Evolutionary conservation across 2,797 vertebrate species (phyloP).

Genomic region (Spea hammondii): DNA sequence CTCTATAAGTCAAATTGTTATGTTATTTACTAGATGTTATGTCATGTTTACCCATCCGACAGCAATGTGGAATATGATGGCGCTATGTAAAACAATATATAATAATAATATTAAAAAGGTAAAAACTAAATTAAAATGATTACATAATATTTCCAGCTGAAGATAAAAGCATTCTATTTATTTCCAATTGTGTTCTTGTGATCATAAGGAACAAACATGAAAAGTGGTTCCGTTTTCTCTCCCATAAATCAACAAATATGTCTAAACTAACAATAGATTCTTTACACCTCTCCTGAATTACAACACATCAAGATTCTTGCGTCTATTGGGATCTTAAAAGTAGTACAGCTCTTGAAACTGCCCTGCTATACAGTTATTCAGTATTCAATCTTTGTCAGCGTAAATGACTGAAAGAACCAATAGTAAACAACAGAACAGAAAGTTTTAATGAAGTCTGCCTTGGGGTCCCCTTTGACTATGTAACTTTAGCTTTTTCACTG

Average conservation of each 20-base stretch:
- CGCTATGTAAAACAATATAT: too few species aligned
- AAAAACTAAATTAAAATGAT: too few species aligned
- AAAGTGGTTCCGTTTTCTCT: slow-evolving; percentile 9
- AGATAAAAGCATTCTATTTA: neutral
- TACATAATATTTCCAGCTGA: too few species aligned
- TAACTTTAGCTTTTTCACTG: slow-evolving; percentile 22
- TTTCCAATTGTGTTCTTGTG: neutral
- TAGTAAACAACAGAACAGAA: slow-evolving; percentile 18
- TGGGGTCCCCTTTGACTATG: slow-evolving; percentile 1
- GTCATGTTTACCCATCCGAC: too few species aligned
- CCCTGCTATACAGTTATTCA: slow-evolving; percentile 29
- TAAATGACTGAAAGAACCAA: slow-evolving; percentile 40
- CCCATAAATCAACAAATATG: slow-evolving; percentile 34
- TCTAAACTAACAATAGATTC: slow-evolving; percentile 38
- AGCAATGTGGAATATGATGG: too few species aligned
- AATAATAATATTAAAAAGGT: too few species aligned
- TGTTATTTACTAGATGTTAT: too few species aligned
- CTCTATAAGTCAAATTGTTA: too few species aligned
- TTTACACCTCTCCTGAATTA: slow-evolving; percentile 26
- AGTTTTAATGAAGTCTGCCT: slow-evolving; percentile 35
- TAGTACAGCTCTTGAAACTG: slow-evolving; percentile 24
- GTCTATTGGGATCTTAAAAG: slow-evolving; percentile 38
- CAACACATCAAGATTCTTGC: slow-evolving; percentile 24
- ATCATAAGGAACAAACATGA: slow-evolving; percentile 1
- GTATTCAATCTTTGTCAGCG: slow-evolving; percentile 44